Evolutionary conservation across 2,113 vertebrate species (phyloP).

Genomic region (Podarcis muralis): DNA sequence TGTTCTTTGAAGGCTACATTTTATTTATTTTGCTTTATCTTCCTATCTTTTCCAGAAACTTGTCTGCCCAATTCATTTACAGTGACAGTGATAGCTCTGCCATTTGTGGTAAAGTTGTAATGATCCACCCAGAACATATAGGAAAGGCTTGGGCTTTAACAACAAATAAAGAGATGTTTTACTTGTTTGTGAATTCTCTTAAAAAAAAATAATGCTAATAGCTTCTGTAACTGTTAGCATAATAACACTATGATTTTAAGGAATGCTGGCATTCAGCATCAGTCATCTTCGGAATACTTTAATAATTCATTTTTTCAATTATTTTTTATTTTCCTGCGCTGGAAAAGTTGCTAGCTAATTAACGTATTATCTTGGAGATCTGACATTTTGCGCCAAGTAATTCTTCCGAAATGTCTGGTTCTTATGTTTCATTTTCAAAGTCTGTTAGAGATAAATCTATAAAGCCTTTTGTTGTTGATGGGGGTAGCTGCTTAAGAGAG

Average conservation of each 20-base stretch:
- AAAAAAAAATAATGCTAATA: constrained; percentile 6
- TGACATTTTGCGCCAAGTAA: constrained; percentile 44
- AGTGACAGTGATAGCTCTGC: neutral
- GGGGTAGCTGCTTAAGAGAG: constrained; percentile 4
- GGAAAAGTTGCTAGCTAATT: constrained; percentile 44
- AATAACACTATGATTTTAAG: neutral
- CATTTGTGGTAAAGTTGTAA: neutral
- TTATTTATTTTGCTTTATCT: neutral
- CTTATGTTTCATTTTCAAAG: neutral
- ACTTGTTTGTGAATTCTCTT: neutral
- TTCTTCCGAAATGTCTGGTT: constrained; percentile 20
- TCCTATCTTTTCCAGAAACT: neutral
- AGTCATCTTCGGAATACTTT: constrained; percentile 33
- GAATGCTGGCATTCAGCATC: constrained; percentile 24
- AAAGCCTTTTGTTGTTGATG: constrained; percentile 21
- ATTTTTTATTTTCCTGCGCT: constrained; percentile 1
- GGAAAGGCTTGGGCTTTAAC: neutral
- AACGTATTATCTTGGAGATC: constrained; percentile 34
- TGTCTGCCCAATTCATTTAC: neutral
- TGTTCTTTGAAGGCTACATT: neutral
- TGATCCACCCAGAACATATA: neutral
- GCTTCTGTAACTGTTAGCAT: neutral
- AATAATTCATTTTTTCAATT: constrained; percentile 44
- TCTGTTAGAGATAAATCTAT: constrained; percentile 20
- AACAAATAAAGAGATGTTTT: neutral